Base-by-base conservation (phyloP, 2,888 invertebrate species). In the Esperia sulphurella region DNA sequence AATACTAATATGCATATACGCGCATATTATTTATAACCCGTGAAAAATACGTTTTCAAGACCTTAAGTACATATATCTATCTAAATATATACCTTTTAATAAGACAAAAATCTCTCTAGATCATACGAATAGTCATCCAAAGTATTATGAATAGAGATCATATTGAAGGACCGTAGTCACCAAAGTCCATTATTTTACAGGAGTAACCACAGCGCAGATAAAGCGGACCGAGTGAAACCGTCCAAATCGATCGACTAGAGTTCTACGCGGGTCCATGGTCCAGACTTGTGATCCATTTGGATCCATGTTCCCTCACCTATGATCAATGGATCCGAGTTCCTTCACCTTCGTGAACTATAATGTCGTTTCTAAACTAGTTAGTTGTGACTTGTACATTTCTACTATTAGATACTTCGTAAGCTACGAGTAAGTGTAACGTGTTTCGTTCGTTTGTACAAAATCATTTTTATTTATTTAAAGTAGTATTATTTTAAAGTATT, bases 221-320 rank as follows among this genome's bases (percentile, higher is more conserved):
- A 75, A 65, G 68, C 69, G 65, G 71, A 74, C 71, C 71, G 72
- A 79, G 79, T 86, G 62, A 89, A 85, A 68, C 86, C 89, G 83
- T 88, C 88, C 84, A 86, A 83, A 71, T 89, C 89, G 46, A 79
- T 88, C 65, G 89, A 88, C 71, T 87, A 80, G 40, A 43, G 45
- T 41, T 44, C 47, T 6, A 8, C 28, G 40, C 40, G 41, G 13
- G 5, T 41, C 41, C 28, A 13, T 2, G 37, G 3, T 31, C 10
- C 8, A 6, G 6, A 1, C 8, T 39, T 14, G 9, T 14, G 39
- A 39, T 39, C 14, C 14, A 8, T 7, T 14, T 3, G 14, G 10
- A 35, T 35, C 6, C 5, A n/a, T n/a, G n/a, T 10, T 9, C 7
- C 1, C 4, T 8, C 31, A 31, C 31, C 31, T 10, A 3, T 37